Evolutionary conservation across 2,888 invertebrate genomes (phyloP).

Genomic region (Amphimallon solstitiale): DNA sequence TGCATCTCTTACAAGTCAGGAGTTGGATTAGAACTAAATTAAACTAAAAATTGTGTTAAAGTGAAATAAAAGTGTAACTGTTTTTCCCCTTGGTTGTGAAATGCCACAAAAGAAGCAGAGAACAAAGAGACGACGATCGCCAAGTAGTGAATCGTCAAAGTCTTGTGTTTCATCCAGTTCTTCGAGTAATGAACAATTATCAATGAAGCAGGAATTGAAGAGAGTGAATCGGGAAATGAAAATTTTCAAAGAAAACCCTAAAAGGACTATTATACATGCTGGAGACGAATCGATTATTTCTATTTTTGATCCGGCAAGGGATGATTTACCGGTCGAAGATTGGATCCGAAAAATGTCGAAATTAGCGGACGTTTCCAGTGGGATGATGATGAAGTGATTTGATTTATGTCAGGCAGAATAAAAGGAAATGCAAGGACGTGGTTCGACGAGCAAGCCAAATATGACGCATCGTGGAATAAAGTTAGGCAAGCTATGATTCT

Average conservation of each 20-base stretch:
- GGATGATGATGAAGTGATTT: slow-evolving; percentile 35
- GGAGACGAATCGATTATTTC: slow-evolving; percentile 25
- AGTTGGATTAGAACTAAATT: too few species aligned
- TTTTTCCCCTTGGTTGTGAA: too few species aligned
- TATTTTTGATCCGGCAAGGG: slow-evolving; percentile 6
- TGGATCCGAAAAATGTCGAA: slow-evolving; percentile 32
- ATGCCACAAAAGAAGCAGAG: too few species aligned
- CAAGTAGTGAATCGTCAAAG: neutral
- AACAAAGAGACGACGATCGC: too few species aligned
- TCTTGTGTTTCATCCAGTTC: neutral
- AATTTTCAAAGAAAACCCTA: neutral
- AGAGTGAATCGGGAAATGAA: neutral
- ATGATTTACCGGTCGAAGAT: slow-evolving; percentile 2
- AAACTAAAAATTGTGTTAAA: too few species aligned
- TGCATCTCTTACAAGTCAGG: too few species aligned
- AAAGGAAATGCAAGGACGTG: slow-evolving; percentile 39
- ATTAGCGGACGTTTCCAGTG: slow-evolving; percentile 38
- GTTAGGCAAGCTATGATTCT: too few species aligned
- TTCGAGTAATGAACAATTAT: neutral
- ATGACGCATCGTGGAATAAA: slow-evolving; percentile 26
- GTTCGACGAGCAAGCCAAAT: slow-evolving; percentile 36
- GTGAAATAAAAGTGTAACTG: too few species aligned
- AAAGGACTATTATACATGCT: neutral
- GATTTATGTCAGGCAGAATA: slow-evolving; percentile 32
- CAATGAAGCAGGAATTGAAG: neutral